Percentiles rank a stretch among this genome's conserved stretches.
These are phyloP conservation scores for Physeter macrocephalus DNA, from an alignment of 2,113 vertebrate species.

Conservation along the genomic window DNA sequence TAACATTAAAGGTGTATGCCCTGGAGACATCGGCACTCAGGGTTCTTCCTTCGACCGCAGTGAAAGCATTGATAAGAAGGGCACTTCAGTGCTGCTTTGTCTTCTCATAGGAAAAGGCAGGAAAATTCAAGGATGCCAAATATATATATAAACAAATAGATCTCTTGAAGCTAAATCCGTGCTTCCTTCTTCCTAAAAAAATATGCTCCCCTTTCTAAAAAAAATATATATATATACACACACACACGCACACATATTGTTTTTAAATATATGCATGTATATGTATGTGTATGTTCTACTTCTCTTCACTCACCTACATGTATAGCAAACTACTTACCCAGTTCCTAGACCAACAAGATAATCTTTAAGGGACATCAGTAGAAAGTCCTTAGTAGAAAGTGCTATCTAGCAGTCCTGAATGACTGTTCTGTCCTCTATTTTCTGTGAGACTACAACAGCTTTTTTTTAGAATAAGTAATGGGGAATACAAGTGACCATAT, in stretches of 20 bases:
- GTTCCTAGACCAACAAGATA: background rate
- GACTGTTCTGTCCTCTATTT: background rate
- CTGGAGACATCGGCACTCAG: background rate
- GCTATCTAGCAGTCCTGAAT: background rate
- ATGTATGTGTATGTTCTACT: background rate
- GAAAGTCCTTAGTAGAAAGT: background rate
- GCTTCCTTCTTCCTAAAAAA: background rate
- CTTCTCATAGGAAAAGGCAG: background rate
- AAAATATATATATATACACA: background rate
- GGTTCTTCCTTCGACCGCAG: background rate
- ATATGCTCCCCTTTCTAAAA: background rate
- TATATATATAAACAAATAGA: background rate
- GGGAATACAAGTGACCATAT: background rate
- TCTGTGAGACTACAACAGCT: background rate
- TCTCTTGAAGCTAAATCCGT: background rate
- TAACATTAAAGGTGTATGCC: background rate
- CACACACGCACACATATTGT: rapidly evolving
- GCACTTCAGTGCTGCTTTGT: background rate
- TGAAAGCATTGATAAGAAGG: background rate
- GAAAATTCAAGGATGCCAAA: background rate
- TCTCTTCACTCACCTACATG: background rate
- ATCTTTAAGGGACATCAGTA: background rate
- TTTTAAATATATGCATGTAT: background rate
- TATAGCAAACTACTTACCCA: background rate
- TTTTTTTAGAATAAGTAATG: background rate